Base-by-base conservation (phyloP, 2,113 vertebrate genomes). In the Burhinus bistriatus region DNA sequence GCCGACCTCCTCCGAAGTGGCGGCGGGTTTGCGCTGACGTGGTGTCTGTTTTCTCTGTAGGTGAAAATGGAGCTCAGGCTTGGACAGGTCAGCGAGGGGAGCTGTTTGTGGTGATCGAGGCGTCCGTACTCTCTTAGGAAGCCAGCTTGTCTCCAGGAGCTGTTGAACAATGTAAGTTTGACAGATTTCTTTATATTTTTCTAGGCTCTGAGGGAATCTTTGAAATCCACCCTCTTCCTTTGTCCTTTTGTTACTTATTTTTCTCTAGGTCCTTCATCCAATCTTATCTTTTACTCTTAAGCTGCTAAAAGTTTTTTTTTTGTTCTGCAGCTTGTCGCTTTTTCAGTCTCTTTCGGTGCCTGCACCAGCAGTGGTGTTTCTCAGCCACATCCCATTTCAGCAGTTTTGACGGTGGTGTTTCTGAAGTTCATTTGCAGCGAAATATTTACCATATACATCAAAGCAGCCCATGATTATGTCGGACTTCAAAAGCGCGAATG, bases 51-150 rank as follows among this genome's bases (percentile, higher is more conserved):
- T 34, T 40, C 11, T 30, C 25, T 25, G 26, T 6, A 49, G 78
- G 70, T 57, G 70, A 10, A 54, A 5, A 4, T 47, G 82, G 34
- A 54, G 23, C 34, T 30, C 4, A 0, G 26, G 38, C 11, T 20
- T 2, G n/a, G 6, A 3, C 1, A 4, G 20, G 55, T 2, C 26
- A 3, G 15, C 18, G 7, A 3, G 4, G 22, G 11, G 3, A 1
- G 10, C 26, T 7, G 8, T 12, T 22, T 49, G 38, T 70, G 65
- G 1, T 29, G 40, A 9, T 2, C 8, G 22, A 69, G 51, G 23
- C 1, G 11, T 26, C 27, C 4, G 6, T 21, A 19, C 12, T 14
- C 4, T 19, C 15, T 1, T 6, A 11, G 47, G 23, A 23, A 42
- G 51, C 8, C 9, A 9, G 15, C 45, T 55, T 23, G 1, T 38